Conservation (phyloP, 2,113 vertebrate genomes). For the Cairina moschata region DNA sequence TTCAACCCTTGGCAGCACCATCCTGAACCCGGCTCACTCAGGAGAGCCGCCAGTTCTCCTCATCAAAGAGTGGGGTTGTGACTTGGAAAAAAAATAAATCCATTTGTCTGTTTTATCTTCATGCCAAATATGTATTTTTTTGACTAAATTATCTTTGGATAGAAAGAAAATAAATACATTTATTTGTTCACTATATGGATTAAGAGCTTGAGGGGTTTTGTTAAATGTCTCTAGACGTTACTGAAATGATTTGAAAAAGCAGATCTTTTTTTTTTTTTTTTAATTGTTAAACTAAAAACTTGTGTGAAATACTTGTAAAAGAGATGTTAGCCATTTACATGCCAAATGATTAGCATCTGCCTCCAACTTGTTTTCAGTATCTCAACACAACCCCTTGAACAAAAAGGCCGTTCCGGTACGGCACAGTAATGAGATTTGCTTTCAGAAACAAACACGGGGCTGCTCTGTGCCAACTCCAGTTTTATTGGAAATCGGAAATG, state of each 20-base stretch:
- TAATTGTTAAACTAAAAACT: slow-evolving; percentile 12
- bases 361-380: not conserved
- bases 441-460: slow-evolving; percentile 19
- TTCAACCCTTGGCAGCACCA: not conserved
- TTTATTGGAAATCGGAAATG: not conserved
- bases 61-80: not conserved
- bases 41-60: not conserved
- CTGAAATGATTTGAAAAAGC: not conserved
- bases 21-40: not conserved
- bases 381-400: not conserved
- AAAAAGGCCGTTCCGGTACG: slow-evolving; percentile 29
- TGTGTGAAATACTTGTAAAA: not conserved
- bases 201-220: not conserved
- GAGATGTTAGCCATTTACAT: not conserved
- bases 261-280: not conserved
- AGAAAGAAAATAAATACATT: not conserved
- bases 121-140: not conserved
- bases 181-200: not conserved
- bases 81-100: not conserved
- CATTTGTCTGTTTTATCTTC: not conserved
- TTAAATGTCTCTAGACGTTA: not conserved
- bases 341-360: not conserved
- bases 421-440: slow-evolving; percentile 32
- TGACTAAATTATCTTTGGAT: not conserved
- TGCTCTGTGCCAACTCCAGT: not conserved